phyloP scores from a whole-genome alignment of 2,797 vertebrate genomes.

The Sarcophilus harrisii region DNA sequence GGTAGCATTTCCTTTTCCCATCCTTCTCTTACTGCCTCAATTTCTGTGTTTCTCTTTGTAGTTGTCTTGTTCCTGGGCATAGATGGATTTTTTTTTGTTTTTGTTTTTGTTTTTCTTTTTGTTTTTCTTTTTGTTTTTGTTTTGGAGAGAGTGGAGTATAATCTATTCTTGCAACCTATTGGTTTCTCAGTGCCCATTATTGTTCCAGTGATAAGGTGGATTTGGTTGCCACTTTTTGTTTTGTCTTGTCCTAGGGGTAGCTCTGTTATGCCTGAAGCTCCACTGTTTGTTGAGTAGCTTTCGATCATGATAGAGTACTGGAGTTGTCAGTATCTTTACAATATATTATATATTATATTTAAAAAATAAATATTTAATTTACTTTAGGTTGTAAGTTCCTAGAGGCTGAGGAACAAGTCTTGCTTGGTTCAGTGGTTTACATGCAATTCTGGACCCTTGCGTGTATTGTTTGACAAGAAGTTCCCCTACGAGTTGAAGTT shows the following conservation, averaged over 20 bases:
- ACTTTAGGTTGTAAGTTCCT: neutral
- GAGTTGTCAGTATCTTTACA: neutral
- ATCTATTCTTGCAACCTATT: neutral
- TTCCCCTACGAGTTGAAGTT: neutral
- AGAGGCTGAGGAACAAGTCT: neutral
- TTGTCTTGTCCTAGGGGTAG: neutral
- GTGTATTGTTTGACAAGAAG: neutral
- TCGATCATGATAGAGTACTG: neutral
- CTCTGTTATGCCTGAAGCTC: neutral
- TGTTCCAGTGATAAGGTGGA: neutral
- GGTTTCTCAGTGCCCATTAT: neutral
- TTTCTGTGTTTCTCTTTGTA: neutral
- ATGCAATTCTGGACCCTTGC: conserved; percentile 12
- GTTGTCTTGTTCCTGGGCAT: neutral
- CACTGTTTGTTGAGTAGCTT: neutral
- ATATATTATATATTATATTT: no score
- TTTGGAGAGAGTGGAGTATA: neutral
- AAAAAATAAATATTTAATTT: conserved; percentile 7
- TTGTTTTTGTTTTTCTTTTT: no score
- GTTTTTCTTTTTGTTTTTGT: no score
- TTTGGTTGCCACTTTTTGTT: neutral
- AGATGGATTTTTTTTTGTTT: neutral
- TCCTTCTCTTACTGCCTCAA: neutral
- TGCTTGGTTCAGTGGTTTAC: conserved; percentile 37
- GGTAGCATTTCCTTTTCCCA: neutral